A percentile compares a stretch with the other conserved stretches of the same genome.
Evolutionary conservation across 2,888 invertebrate genomes (phyloP).

Genomic region (Dysmachus trigonus): DNA sequence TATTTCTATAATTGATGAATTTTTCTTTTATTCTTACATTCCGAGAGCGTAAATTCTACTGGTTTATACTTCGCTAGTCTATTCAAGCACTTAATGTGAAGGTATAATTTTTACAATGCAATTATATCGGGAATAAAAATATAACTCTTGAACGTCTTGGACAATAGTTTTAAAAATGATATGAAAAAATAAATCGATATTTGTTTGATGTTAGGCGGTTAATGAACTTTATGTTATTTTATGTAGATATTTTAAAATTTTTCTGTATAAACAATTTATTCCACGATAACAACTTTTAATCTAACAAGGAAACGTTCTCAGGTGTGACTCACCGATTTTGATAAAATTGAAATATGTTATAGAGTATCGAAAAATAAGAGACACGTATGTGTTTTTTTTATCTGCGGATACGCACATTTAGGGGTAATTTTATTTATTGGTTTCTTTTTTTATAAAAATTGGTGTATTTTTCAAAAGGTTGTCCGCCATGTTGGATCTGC

Average conservation of each 20-base stretch:
- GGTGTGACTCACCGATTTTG: no score
- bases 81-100: conserved; percentile 26
- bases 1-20: background rate
- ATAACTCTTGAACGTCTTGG: conserved; percentile 9
- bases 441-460: no score
- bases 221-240: background rate
- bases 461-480: no score
- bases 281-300: background rate
- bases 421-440: no score
- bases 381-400: no score
- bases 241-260: background rate
- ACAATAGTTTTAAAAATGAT: background rate
- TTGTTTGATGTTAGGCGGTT: background rate
- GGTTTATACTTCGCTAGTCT: background rate
- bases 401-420: no score
- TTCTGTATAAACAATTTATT: background rate
- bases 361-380: no score
- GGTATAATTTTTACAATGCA: background rate
- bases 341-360: no score
- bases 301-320: no score
- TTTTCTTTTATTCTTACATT: background rate
- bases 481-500: no score
- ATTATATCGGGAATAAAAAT: background rate
- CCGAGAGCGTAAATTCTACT: background rate
- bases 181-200: conserved; percentile 20